These are phyloP conservation scores for Akabosia matsudoensis DNA, from an alignment of 1,140 invertebrate genomes.

Conservation along the genomic window DNA sequence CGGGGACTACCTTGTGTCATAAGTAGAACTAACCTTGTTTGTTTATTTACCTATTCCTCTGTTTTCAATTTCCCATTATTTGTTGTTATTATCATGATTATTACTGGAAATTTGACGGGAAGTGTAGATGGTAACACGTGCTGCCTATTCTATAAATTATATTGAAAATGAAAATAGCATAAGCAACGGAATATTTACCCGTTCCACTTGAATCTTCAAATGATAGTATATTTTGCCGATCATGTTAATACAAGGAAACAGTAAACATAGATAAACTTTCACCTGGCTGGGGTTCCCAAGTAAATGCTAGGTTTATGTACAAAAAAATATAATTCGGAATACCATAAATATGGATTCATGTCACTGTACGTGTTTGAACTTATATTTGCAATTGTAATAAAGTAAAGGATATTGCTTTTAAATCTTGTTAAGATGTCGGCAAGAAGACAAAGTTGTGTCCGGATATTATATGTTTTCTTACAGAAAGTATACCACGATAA, in stretches of 20 bases:
- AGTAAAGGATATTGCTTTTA: constrained; percentile 40
- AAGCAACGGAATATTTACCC: too few relatives aligned
- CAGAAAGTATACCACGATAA: background rate
- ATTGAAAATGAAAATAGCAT: too few relatives aligned
- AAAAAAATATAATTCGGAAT: too few relatives aligned
- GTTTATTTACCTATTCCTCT: background rate
- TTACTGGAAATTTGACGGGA: background rate
- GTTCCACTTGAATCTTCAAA: too few relatives aligned
- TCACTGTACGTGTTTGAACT: background rate
- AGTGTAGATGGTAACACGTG: background rate
- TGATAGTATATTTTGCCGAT: too few relatives aligned
- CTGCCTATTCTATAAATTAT: background rate
- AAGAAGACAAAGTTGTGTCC: constrained; percentile 19
- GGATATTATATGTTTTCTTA: background rate
- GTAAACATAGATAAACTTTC: too few relatives aligned
- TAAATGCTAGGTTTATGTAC: too few relatives aligned
- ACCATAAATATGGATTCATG: too few relatives aligned
- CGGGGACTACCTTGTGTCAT: too few relatives aligned
- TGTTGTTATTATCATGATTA: background rate
- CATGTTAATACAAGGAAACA: too few relatives aligned
- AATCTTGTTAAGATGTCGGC: constrained; percentile 36
- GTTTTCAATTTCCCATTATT: constrained; percentile 1
- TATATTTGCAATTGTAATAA: constrained; percentile 9
- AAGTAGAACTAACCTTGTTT: too few relatives aligned
- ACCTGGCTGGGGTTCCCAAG: too few relatives aligned